Base-by-base conservation (phyloP, 2,888 invertebrate species). In the Dolomedes plantarius region DNA sequence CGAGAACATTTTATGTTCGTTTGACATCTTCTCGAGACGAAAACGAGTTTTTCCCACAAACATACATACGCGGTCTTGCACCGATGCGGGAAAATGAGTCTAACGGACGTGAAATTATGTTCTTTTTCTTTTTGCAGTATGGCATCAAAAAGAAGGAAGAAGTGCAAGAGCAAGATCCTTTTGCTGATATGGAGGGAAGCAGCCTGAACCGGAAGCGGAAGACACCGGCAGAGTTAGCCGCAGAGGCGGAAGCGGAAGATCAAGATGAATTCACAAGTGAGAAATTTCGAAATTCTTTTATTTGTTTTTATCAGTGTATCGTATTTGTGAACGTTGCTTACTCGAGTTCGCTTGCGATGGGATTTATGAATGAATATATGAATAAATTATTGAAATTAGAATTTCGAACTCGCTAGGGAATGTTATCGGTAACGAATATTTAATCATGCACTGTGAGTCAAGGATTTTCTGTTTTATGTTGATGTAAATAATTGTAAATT, bases 171-270 rank as follows among this genome's bases (percentile, higher is more conserved):
- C 67, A 79, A 72, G 78, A 85, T 39, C 83, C 79, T 27, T 79
- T 81, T 29, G 80, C 78, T 1, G 86, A 79, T 62, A 90, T 90
- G 29, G 91, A 91, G 5, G 91, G 91, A 0, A 89, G 92, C 36
- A 89, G 92, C 29, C 93, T 98, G 91, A 98, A 98, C 95, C 95
- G 98, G 92, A 98, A 97, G 94, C 98, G 98, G 94, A 99, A 99
- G 93, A 98, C 98, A 87, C 98, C 98, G 0, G 98, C 98, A 92
- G 98, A 98, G 92, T 93, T 99, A 90, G 98, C 98, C 86, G 95
- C 97, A 67, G 99, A 99, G 92, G 98, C 98, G 68, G 98, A 98
- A 92, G 95, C 96, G 75, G 97, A 96, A 92, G 97, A 97, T 92
- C 96, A 98, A 93, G 97, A 97, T 91, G 97, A 97, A 92, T 96